Percentiles rank a stretch among this genome's conserved stretches.
These are phyloP conservation scores for Cepphus grylle DNA, from an alignment of 2,113 vertebrate genomes.

Conservation along the genomic window DNA sequence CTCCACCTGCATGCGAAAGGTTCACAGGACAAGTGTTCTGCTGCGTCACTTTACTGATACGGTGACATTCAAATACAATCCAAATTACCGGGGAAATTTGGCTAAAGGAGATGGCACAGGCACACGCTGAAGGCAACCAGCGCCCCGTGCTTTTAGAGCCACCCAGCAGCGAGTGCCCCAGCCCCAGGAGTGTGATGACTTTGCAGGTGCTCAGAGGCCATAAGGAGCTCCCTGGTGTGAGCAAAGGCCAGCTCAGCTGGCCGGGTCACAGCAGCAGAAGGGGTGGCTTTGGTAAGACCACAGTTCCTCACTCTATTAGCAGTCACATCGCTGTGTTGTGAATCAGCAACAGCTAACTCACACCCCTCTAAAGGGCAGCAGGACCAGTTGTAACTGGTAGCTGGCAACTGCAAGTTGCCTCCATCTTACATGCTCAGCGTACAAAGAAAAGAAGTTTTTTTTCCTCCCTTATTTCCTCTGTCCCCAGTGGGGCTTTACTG, in stretches of 20 bases:
- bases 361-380: too few relatives aligned
- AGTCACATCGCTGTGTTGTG: too few relatives aligned
- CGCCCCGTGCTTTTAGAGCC: not conserved
- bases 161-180: not conserved
- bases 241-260: not conserved
- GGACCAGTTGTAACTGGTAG: not conserved
- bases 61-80: not conserved
- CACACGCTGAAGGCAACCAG: not conserved
- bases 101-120: not conserved
- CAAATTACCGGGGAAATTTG: too few relatives aligned
- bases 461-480: not conserved
- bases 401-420: not conserved
- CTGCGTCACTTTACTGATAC: accelerated
- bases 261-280: not conserved
- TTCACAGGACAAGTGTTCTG: not conserved
- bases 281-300: not conserved
- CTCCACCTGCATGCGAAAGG: not conserved
- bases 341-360: not conserved
- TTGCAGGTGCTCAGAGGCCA: accelerated
- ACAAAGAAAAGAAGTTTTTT: not conserved
- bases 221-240: not conserved
- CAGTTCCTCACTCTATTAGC: not conserved
- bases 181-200: not conserved
- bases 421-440: not conserved
- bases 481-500: not conserved